Conservation (phyloP, 2,113 vertebrate species). For the Lepidothrix coronata region DNA sequence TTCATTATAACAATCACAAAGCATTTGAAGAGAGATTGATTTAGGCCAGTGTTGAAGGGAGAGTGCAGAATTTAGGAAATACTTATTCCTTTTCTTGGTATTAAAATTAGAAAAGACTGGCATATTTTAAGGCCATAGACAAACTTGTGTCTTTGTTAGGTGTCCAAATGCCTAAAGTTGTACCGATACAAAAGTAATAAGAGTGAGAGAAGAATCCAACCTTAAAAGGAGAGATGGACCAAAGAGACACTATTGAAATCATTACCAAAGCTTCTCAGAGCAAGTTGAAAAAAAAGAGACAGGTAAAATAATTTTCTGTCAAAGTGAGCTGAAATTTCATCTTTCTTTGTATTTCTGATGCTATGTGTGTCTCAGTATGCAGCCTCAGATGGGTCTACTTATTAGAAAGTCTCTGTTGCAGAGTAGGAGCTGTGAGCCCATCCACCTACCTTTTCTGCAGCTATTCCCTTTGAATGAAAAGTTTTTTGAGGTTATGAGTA, state of each 20-base stretch:
- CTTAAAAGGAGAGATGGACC: background rate
- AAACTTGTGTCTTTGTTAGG: background rate
- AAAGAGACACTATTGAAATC: background rate
- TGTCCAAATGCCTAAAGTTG: background rate
- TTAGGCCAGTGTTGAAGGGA: background rate
- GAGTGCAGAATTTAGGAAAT: slow-evolving; percentile 42
- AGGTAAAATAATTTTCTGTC: background rate
- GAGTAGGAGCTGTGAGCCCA: background rate
- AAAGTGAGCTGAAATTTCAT: background rate
- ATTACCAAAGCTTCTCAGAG: background rate
- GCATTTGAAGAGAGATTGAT: slow-evolving; percentile 46
- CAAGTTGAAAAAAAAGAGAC: background rate
- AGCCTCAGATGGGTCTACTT: background rate
- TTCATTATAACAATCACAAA: slow-evolving; percentile 60
- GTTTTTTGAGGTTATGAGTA: background rate
- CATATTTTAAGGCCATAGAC: slow-evolving; percentile 53
- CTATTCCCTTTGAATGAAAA: background rate
- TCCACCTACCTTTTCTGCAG: background rate
- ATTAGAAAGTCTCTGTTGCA: background rate
- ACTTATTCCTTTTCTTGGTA: background rate
- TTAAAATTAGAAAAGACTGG: slow-evolving; percentile 41
- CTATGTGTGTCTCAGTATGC: background rate
- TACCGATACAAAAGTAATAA: background rate
- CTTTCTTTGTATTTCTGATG: background rate
- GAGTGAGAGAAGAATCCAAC: background rate